Percentiles rank a stretch among this genome's conserved stretches.
Evolutionary conservation across 1,140 invertebrate genomes (phyloP).

Genomic region (Dendrolimus kikuchii): DNA sequence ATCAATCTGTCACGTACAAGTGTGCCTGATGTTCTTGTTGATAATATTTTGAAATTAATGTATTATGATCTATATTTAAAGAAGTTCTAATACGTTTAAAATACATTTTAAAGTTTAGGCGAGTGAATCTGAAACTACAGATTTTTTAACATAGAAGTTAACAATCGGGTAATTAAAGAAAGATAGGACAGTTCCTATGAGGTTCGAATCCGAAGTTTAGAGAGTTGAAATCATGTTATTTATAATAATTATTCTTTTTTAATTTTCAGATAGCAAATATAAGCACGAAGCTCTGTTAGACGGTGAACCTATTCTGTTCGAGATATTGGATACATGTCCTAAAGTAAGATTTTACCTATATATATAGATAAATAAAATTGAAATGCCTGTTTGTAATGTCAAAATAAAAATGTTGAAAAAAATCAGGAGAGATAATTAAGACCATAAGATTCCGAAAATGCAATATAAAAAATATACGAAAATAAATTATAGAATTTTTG

Average conservation of each 20-base stretch:
- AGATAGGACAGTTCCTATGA: not conserved
- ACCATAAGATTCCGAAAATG: no score
- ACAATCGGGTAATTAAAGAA: not conserved
- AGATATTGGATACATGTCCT: constrained; percentile 93
- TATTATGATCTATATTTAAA: no score
- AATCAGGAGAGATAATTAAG: no score
- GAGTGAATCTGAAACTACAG: no score
- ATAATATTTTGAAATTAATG: no score
- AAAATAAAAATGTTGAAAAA: not conserved
- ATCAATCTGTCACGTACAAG: no score
- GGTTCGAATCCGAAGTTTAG: not conserved
- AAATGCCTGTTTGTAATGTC: not conserved
- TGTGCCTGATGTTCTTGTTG: no score
- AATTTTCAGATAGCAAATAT: constrained; percentile 86
- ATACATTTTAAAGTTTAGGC: no score
- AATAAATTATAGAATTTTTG: no score
- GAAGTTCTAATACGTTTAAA: no score
- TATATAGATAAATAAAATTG: not conserved
- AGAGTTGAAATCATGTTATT: not conserved
- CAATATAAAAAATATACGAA: no score
- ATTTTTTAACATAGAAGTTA: no score
- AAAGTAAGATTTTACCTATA: constrained; percentile 75
- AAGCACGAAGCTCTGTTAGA: constrained; percentile 94
- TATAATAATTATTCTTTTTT: constrained; percentile 12
- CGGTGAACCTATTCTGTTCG: constrained; percentile 91